These are phyloP conservation scores for Neosilurus mollespiculum DNA, from an alignment of 2,797 vertebrate genomes.

Conservation along the genomic window DNA sequence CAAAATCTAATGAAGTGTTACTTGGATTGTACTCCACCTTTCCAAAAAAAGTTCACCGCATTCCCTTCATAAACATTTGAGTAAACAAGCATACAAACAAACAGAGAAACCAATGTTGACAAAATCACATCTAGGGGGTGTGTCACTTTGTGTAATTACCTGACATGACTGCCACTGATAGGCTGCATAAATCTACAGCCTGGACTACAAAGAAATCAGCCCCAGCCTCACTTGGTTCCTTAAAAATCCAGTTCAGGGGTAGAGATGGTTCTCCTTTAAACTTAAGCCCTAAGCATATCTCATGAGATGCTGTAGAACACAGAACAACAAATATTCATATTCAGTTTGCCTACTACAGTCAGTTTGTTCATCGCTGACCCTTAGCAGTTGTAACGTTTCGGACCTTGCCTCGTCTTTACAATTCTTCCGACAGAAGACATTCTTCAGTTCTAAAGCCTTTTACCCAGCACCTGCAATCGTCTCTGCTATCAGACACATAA, in stretches of 20 bases:
- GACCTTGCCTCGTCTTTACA: neutral
- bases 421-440: no score
- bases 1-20: no score
- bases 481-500: neutral
- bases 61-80: no score
- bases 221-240: neutral
- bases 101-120: no score
- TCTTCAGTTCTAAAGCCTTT: neutral
- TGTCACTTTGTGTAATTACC: neutral
- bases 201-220: neutral
- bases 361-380: neutral
- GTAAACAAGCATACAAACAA: no score
- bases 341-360: neutral
- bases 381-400: neutral
- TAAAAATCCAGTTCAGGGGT: neutral
- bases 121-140: no score
- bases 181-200: neutral
- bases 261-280: no score
- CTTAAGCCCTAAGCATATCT: no score
- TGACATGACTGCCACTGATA: neutral
- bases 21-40: no score
- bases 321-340: no score
- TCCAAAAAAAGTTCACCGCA: no score
- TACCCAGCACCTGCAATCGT: neutral
- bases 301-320: no score